These are phyloP conservation scores for Apogon hyalosoma DNA, from an alignment of 2,797 vertebrate species.

Conservation along the genomic window DNA sequence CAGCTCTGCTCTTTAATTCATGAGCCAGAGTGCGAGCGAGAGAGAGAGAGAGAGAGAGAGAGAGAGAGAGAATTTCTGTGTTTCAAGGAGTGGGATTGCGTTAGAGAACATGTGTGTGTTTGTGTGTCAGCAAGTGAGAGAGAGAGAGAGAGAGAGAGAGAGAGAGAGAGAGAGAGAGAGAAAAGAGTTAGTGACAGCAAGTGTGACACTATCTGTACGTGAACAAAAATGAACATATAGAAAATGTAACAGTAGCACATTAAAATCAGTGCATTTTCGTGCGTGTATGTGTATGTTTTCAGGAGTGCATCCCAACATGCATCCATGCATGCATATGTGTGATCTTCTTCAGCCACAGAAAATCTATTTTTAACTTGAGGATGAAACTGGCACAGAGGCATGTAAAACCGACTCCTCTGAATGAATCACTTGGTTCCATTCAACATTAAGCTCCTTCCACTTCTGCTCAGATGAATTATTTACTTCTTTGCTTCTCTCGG, in stretches of 20 bases:
- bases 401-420: conserved; percentile 65
- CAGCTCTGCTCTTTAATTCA: conserved; percentile 83
- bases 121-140: conserved; percentile 70
- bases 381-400: conserved; percentile 66
- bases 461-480: conserved; percentile 70
- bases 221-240: conserved; percentile 31
- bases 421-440: conserved; percentile 74
- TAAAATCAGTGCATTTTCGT: conserved; percentile 3
- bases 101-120: conserved; percentile 48
- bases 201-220: conserved; percentile 55
- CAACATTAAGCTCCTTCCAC: conserved; percentile 63
- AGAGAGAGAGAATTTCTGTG: conserved; percentile 10
- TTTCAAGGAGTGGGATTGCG: conserved; percentile 15
- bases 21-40: conserved; percentile 67
- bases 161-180: conserved; percentile 56
- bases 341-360: conserved; percentile 55
- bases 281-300: conserved; percentile 2
- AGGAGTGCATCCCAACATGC: neutral
- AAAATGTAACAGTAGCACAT: conserved; percentile 53
- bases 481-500: conserved; percentile 41
- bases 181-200: conserved; percentile 62
- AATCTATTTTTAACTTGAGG: conserved; percentile 72
- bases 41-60: conserved; percentile 5
- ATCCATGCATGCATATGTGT: conserved; percentile 22
- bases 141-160: conserved; percentile 55